Percentiles rank a stretch among this genome's conserved stretches.
Evolutionary conservation across 1,140 invertebrate species (phyloP).

Genomic region (Hypothenemus hampei): DNA sequence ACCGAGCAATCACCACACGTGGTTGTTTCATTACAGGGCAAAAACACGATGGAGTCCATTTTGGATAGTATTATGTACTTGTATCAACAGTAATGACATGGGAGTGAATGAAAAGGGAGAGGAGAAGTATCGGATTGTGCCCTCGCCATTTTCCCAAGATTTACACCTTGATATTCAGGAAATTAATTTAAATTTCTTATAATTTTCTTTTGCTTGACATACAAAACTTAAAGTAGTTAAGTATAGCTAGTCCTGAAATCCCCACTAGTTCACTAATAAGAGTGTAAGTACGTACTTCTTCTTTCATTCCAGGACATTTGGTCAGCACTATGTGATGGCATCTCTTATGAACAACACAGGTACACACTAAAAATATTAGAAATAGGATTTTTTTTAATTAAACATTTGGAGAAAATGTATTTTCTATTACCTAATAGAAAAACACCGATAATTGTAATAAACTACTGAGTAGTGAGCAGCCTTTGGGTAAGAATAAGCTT

Average conservation of each 20-base stretch:
- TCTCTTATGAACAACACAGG: conserved; percentile 95
- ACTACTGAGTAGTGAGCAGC: no score
- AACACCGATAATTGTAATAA: no score
- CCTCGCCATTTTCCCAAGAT: conserved; percentile 29
- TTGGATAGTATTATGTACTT: conserved; percentile 45
- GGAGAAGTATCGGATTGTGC: conserved; percentile 29
- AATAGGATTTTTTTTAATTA: no score
- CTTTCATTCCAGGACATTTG: conserved; percentile 93
- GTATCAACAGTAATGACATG: conserved; percentile 43
- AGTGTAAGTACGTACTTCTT: conserved; percentile 58
- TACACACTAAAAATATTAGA: conserved; percentile 87
- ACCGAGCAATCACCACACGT: conserved; percentile 61
- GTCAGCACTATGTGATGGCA: conserved; percentile 92
- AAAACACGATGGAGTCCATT: conserved; percentile 51
- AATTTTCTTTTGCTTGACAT: neutral
- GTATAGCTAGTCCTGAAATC: neutral
- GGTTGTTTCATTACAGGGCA: conserved; percentile 54
- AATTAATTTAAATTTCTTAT: conserved; percentile 24
- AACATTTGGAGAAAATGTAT: no score
- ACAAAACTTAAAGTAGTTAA: neutral
- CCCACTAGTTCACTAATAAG: neutral
- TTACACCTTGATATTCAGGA: conserved; percentile 29
- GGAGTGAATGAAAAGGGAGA: conserved; percentile 35
- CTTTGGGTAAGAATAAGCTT: no score
- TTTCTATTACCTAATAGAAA: no score